Base-by-base conservation (phyloP, 2,797 vertebrate species). In the Sebastes elongatus region DNA sequence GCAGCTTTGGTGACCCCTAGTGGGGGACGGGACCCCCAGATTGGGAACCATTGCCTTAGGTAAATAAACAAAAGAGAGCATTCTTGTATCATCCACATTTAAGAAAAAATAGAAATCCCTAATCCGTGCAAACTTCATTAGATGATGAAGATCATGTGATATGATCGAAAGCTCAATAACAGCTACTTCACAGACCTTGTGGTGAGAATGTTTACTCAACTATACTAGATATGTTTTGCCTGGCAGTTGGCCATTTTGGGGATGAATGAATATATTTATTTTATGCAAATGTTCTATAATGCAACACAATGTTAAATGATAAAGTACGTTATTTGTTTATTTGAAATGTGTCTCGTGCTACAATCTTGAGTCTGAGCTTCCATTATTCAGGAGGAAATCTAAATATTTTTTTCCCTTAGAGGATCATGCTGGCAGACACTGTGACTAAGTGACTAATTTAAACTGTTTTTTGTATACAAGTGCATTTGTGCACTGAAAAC, bases 401-500 rank as follows among this genome's bases (percentile, higher is more conserved):
- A 8, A 62, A 11, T 28, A 30, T 70, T 49, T 27, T 59, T 27
- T 56, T 64, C 64, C 25, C 38, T 77, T 10, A 16, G 49, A 78
- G 59, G 57, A 56, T 66, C 57, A 74, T 5, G 64, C 32, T 78
- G 57, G 30, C 67, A 75, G 38, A 81, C 38, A 52, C 33, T 67
- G 68, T 70, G 66, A 81, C 61, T 72, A 76, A 81, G 11, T 53
- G 78, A 68, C 56, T 74, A 64, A 87, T 86, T 78, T 49, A 78
- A 75, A 71, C 62, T 10, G 55, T 11, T 55, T 82, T 76, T 81
- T 22, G 73, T 76, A 52, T 38, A 55, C 27, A 75, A 65, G 59
- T 35, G 33, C 75, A 71, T 69, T 79, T 38, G 61, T 60, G 11
- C 22, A 59, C 25, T 67, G 65, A 67, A 74, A 80, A 80, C 55